Base-by-base conservation (phyloP, 1,140 invertebrate genomes). In the Drosophila pandora region DNA sequence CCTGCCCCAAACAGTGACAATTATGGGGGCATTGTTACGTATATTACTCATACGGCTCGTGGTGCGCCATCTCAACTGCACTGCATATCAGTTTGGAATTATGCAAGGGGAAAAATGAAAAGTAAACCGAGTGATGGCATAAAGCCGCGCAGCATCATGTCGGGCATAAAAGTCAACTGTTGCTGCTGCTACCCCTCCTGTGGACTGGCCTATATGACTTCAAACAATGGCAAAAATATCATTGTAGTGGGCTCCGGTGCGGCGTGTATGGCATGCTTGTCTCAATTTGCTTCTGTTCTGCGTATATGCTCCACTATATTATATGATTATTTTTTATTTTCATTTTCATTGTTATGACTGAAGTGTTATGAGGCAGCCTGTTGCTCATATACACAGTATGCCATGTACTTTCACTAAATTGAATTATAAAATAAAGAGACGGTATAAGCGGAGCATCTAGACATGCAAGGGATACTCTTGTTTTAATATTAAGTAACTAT, bases 261-360 rank as follows among this genome's bases (percentile, higher is more conserved):
- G 57, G 30, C 17, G 23, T 56, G 62, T 28, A 25, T 50, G 47
- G 6, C 63, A 13, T 48, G 59, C 58, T 63, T 64, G 73, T 56
- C 74, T 74, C 82, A 78, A 81, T 87, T 85, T 77, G 82, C 59
- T 64, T 78, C 58, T 48, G 50, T 53, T 57, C 43, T 79, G 79
- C 75, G 76, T 79, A 75, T 76, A 75, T 79, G 81, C 79, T 63
- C 65, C 78, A 87, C 75, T 87, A 78, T 64, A 75, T 78, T 70
- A 84, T 75, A 85, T 71, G 81, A 81, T 85, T 87, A 87, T 78
- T 81, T 85, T 85, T 85, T 81, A 87, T 85, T 62, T 70, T 80
- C 81, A 77, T 80, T 69, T 76, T 84, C 82, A 84, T 84, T 84
- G 81, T 84, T 87, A 84, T 76, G 73, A 48, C 80, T 58, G 56